Evolutionary conservation across 2,888 invertebrate genomes (phyloP).

Genomic region (Ryuthela nishihirai): DNA sequence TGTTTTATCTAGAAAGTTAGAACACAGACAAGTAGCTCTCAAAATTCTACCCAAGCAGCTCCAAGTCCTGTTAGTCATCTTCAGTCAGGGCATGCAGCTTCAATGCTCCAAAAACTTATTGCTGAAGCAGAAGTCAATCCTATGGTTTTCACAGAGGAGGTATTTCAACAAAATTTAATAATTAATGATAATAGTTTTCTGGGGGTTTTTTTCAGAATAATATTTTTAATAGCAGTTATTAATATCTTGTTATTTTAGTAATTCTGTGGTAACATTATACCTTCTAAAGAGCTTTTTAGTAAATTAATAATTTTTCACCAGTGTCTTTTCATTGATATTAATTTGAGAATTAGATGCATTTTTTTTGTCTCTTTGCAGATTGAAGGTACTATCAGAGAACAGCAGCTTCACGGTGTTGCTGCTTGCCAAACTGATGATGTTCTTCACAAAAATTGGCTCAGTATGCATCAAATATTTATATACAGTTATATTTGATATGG

Average conservation of each 20-base stretch:
- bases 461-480: no score
- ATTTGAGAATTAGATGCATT: not conserved
- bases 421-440: slow-evolving; percentile 89
- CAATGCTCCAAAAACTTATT: slow-evolving; percentile 87
- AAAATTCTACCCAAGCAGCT: slow-evolving; percentile 10
- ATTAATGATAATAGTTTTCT: no score
- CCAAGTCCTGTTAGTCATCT: slow-evolving; percentile 62
- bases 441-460: slow-evolving; percentile 89
- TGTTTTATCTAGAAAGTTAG: slow-evolving; percentile 17
- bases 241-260: not conserved
- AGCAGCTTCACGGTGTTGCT: slow-evolving; percentile 76
- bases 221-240: not conserved
- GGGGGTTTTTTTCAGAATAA: not conserved
- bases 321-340: not conserved
- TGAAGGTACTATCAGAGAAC: slow-evolving; percentile 57
- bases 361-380: slow-evolving; percentile 44
- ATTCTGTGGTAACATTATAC: not conserved
- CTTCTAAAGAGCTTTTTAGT: not conserved
- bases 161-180: slow-evolving; percentile 54
- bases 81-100: slow-evolving; percentile 71
- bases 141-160: slow-evolving; percentile 94
- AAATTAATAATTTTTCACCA: not conserved
- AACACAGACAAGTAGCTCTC: slow-evolving; percentile 22
- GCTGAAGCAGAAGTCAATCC: slow-evolving; percentile 83
- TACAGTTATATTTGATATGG: no score